These are phyloP conservation scores for Albula glossodonta DNA, from an alignment of 2,113 vertebrate genomes.

Conservation along the genomic window DNA sequence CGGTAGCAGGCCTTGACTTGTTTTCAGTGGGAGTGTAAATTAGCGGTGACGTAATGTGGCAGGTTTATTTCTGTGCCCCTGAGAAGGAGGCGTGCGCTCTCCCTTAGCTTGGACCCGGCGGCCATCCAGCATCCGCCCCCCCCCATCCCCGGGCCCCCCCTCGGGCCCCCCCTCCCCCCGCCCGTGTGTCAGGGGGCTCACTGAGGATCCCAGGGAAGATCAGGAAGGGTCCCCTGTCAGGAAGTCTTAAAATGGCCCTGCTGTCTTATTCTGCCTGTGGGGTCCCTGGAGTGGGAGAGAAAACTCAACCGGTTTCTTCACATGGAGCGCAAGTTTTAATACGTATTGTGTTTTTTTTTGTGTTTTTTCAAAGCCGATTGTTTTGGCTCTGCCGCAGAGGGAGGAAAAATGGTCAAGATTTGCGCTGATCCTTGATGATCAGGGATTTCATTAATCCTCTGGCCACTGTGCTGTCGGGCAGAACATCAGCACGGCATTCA, in stretches of 20 bases:
- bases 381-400: slow-evolving; percentile 19
- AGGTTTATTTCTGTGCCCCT: slow-evolving; percentile 24
- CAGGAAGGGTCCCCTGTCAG: slow-evolving; percentile 9
- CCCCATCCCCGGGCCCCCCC: background rate
- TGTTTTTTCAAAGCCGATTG: background rate
- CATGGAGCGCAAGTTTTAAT: slow-evolving; percentile 7
- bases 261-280: slow-evolving; percentile 20
- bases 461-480: slow-evolving; percentile 3
- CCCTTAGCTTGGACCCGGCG: background rate
- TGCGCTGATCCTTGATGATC: slow-evolving; percentile 21
- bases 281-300: background rate
- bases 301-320: background rate
- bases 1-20: slow-evolving; percentile 33
- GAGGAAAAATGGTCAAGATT: background rate
- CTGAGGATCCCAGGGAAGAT: slow-evolving; percentile 15
- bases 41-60: slow-evolving; percentile 28
- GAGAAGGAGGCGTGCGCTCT: background rate
- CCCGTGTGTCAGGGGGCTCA: background rate
- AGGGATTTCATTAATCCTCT: slow-evolving; percentile 23
- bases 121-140: background rate
- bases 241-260: slow-evolving; percentile 16
- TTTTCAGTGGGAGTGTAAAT: slow-evolving; percentile 40
- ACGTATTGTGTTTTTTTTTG: background rate
- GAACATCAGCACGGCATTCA: background rate
- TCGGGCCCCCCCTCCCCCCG: background rate